Evolutionary conservation across 2,797 vertebrate species (phyloP).

Genomic region (Falco peregrinus): DNA sequence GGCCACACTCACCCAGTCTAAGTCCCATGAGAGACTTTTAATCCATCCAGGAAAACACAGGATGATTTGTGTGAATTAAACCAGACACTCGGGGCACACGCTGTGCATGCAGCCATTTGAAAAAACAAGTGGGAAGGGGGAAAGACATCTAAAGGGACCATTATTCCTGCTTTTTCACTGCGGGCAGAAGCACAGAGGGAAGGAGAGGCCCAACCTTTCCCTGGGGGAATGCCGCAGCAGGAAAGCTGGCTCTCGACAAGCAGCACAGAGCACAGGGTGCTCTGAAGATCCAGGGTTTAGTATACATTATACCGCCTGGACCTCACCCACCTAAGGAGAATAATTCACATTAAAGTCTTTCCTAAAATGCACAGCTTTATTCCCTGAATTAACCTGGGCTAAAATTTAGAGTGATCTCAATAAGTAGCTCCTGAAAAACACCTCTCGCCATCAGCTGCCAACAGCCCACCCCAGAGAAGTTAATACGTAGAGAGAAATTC

Average conservation of each 20-base stretch:
- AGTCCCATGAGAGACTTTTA: background rate
- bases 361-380: background rate
- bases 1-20: background rate
- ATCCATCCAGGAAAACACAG: background rate
- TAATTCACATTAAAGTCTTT: background rate
- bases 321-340: background rate
- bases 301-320: accelerated
- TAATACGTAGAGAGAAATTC: background rate
- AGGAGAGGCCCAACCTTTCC: background rate
- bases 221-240: accelerated
- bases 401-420: background rate
- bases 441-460: background rate
- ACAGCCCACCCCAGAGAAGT: accelerated
- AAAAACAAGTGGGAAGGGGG: background rate
- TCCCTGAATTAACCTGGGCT: background rate
- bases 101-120: background rate
- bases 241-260: background rate
- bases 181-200: background rate
- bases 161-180: background rate
- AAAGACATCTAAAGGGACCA: background rate
- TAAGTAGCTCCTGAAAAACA: background rate
- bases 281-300: background rate
- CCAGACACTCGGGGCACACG: accelerated
- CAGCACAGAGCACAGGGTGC: background rate
- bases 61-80: background rate